phyloP scores from a whole-genome alignment of 2,888 invertebrate species.

The Nymphalis urticae region DNA sequence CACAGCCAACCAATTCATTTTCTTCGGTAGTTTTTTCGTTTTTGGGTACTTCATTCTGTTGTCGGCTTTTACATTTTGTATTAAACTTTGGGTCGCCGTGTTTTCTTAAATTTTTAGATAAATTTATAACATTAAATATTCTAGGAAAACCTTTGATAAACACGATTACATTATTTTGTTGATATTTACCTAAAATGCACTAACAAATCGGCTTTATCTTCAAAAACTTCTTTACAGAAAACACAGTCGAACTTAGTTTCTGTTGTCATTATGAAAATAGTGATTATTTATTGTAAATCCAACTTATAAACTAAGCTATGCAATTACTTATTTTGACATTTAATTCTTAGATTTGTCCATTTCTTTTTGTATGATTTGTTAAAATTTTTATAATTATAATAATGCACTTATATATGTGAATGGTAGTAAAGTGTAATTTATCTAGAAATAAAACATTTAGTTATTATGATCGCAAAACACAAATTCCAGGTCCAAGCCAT shows the following conservation, averaged over 20 bases:
- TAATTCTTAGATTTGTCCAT: conserved; percentile 8
- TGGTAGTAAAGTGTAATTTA: neutral
- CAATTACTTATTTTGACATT: conserved; percentile 21
- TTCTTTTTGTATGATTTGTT: neutral
- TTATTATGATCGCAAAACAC: conserved; percentile 16
- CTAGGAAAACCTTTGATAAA: neutral
- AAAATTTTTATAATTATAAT: too few relatives aligned
- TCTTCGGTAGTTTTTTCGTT: conserved; percentile 51
- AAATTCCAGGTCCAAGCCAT: conserved; percentile 22
- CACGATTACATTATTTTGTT: conserved; percentile 1
- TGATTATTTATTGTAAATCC: conserved; percentile 14
- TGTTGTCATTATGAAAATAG: conserved; percentile 57
- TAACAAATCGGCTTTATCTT: conserved; percentile 81
- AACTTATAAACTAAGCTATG: conserved; percentile 16
- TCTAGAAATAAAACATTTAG: conserved; percentile 12
- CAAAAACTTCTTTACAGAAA: conserved; percentile 80
- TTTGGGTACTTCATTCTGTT: conserved; percentile 48
- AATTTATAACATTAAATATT: neutral
- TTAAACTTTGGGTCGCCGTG: conserved; percentile 84
- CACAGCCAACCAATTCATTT: conserved; percentile 75
- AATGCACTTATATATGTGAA: neutral
- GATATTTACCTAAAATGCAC: conserved; percentile 81
- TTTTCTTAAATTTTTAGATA: conserved; percentile 65
- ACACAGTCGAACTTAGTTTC: conserved; percentile 74
- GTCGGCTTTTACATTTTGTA: conserved; percentile 56